phyloP scores from a whole-genome alignment of 2,888 invertebrate genomes.

The Caenorhabditis sp. region DNA sequence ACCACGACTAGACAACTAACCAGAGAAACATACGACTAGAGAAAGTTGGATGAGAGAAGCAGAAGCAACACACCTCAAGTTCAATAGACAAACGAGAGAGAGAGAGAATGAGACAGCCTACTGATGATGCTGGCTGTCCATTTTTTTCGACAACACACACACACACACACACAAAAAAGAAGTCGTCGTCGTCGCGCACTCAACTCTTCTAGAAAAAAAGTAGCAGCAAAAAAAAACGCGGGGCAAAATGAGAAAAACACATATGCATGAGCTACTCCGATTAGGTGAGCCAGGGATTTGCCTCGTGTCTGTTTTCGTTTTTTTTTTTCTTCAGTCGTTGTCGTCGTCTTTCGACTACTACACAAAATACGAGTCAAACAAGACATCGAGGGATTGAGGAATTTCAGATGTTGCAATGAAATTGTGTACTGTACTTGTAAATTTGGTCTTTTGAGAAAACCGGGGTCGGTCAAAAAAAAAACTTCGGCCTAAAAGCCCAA shows the following conservation, averaged over 20 bases:
- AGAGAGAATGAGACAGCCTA: neutral
- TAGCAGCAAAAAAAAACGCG: neutral
- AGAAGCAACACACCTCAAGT: neutral
- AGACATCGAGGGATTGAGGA: too few species aligned
- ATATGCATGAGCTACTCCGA: conserved; percentile 1
- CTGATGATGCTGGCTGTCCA: neutral
- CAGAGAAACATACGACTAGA: neutral
- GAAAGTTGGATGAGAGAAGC: neutral
- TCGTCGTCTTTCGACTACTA: too few species aligned
- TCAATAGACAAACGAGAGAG: neutral
- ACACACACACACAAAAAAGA: neutral
- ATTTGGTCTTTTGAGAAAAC: too few species aligned
- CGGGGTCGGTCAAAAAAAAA: too few species aligned
- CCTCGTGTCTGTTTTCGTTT: neutral
- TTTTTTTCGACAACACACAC: neutral
- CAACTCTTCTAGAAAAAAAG: neutral
- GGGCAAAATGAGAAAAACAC: neutral
- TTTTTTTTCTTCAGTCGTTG: too few species aligned
- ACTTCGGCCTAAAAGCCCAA: too few species aligned
- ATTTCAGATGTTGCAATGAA: too few species aligned
- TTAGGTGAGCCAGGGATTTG: neutral
- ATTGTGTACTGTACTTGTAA: too few species aligned
- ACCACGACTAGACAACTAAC: neutral
- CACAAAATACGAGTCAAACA: too few species aligned
- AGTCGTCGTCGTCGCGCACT: neutral